Percentiles rank a stretch among this genome's conserved stretches.
Evolutionary conservation across 2,888 invertebrate species (phyloP).

Genomic region (Selenia dentaria): DNA sequence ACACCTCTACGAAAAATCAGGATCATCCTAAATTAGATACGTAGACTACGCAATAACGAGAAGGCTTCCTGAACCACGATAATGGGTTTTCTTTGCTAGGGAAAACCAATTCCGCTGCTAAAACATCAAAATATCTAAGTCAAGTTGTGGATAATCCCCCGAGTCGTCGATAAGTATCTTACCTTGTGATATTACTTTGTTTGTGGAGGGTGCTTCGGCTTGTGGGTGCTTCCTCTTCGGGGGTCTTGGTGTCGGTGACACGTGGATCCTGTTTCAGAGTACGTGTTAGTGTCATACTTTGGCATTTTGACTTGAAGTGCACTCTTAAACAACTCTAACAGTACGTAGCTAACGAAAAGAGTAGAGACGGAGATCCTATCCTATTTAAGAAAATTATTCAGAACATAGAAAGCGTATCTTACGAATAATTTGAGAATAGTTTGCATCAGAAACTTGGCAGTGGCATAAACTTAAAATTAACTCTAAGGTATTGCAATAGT

Average conservation of each 20-base stretch:
- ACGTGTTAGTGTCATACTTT: too few species aligned
- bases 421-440: too few species aligned
- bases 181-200: slow-evolving; percentile 59
- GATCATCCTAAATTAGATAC: slow-evolving; percentile 74
- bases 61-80: slow-evolving; percentile 53
- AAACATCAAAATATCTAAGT: slow-evolving; percentile 74
- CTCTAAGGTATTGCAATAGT: too few species aligned
- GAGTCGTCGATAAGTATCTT: slow-evolving; percentile 60
- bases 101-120: slow-evolving; percentile 71
- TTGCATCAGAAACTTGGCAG: too few species aligned
- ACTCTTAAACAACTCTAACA: too few species aligned
- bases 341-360: too few species aligned
- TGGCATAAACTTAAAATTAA: too few species aligned
- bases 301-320: too few species aligned
- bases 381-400: too few species aligned
- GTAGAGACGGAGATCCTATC: too few species aligned
- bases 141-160: slow-evolving; percentile 65
- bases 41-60: slow-evolving; percentile 64
- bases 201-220: slow-evolving; percentile 25
- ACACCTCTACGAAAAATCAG: slow-evolving; percentile 64
- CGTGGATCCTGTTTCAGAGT: not conserved
- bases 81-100: slow-evolving; percentile 69
- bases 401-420: too few species aligned
- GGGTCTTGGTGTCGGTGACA: slow-evolving; percentile 1
- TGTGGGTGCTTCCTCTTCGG: too few species aligned